These are phyloP conservation scores for Athalia rosae DNA, from an alignment of 2,888 invertebrate genomes.

Conservation along the genomic window DNA sequence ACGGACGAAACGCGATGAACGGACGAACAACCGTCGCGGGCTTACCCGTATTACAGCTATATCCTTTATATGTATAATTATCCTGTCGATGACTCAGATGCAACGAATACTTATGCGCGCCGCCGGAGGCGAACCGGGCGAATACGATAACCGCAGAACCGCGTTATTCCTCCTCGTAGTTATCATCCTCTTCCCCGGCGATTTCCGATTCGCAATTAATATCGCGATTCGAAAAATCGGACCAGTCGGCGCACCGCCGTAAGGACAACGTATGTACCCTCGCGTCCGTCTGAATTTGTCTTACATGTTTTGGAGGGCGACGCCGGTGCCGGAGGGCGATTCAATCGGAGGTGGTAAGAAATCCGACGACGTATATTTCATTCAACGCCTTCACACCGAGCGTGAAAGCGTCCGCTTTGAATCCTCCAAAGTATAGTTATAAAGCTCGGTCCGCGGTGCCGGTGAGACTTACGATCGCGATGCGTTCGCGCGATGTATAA, in stretches of 20 bases:
- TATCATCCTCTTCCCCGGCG: too few relatives aligned
- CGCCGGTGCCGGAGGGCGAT: neutral
- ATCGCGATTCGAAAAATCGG: too few relatives aligned
- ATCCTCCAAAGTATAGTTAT: conserved; percentile 12
- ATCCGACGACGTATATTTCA: conserved; percentile 39
- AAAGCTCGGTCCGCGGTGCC: conserved; percentile 8
- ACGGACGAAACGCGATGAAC: conserved; percentile 46
- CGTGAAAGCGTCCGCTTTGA: conserved; percentile 17
- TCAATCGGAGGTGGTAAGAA: neutral
- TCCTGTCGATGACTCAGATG: conserved; percentile 62
- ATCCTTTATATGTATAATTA: conserved; percentile 62
- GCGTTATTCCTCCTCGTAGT: too few relatives aligned
- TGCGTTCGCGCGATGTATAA: neutral
- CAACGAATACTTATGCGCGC: conserved; percentile 18
- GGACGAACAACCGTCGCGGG: conserved; percentile 48
- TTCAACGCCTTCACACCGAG: conserved; percentile 29
- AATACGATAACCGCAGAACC: too few relatives aligned
- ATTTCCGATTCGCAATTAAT: too few relatives aligned
- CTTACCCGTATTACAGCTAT: conserved; percentile 23
- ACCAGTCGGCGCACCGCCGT: too few relatives aligned
- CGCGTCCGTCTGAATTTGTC: too few relatives aligned
- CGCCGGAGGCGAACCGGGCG: neutral
- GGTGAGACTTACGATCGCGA: conserved; percentile 20
- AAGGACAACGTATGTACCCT: too few relatives aligned
- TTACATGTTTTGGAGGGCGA: too few relatives aligned